Conservation (phyloP, 2,113 vertebrate species). For the Phaethornis superciliosus region DNA sequence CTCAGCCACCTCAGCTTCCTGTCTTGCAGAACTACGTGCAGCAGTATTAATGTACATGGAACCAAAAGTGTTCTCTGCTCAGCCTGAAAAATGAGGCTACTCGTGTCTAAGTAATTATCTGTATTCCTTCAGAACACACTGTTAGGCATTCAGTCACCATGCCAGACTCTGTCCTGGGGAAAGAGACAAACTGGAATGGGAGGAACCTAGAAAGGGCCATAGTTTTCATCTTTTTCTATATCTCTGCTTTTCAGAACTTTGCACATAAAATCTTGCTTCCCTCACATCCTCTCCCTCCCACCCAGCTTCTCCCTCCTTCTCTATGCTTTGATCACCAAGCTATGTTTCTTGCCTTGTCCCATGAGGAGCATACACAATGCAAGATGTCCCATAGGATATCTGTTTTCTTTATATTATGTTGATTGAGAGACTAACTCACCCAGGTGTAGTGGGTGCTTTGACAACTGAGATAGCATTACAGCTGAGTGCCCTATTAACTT, state of each 20-base stretch:
- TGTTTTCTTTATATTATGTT: not conserved
- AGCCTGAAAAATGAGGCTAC: constrained; percentile 31
- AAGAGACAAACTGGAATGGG: not conserved
- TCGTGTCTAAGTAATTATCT: constrained; percentile 37
- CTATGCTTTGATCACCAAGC: not conserved
- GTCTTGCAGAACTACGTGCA: constrained; percentile 47
- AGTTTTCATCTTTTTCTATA: not conserved
- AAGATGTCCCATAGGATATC: not conserved
- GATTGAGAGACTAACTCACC: not conserved
- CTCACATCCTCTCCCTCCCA: not conserved
- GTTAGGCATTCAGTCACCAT: not conserved
- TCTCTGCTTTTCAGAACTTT: not conserved
- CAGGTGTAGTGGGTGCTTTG: not conserved
- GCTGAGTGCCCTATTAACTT: not conserved
- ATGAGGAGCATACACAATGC: not conserved
- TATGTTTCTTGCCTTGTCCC: accelerated
- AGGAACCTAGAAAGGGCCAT: not conserved
- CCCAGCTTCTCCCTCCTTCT: too few species aligned
- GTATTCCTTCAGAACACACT: constrained; percentile 10
- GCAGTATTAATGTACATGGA: not conserved
- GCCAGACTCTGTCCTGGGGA: constrained; percentile 26
- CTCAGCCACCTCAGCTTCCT: constrained; percentile 64
- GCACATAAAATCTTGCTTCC: not conserved
- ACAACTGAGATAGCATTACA: not conserved
- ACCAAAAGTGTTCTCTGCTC: constrained; percentile 32